A percentile compares a stretch with the other conserved stretches of the same genome.
phyloP scores from a whole-genome alignment of 1,140 invertebrate genomes.

The Anoplophora glabripennis region DNA sequence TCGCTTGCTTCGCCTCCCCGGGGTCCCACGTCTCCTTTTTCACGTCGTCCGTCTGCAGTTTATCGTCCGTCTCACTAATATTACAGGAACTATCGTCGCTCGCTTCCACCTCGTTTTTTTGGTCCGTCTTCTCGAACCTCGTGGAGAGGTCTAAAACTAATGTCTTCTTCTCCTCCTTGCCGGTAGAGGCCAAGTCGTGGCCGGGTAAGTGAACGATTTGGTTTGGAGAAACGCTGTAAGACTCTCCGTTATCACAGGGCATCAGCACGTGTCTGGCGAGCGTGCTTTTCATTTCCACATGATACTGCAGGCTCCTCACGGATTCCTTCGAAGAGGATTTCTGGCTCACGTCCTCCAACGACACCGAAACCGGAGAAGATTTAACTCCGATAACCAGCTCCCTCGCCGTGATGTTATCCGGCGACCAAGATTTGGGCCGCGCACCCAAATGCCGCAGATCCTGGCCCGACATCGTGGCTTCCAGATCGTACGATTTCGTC shows the following conservation, averaged over 20 bases:
- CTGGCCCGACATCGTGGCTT: constrained; percentile 37
- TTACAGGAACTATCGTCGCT: constrained; percentile 38
- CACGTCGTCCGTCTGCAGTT: constrained; percentile 23
- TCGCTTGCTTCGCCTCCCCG: constrained; percentile 46
- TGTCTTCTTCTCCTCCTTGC: constrained; percentile 8
- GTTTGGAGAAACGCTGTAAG: constrained; percentile 86
- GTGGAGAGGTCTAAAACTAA: constrained; percentile 8
- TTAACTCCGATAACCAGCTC: constrained; percentile 50
- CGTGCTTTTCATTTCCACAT: constrained; percentile 38
- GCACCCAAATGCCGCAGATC: constrained; percentile 41
- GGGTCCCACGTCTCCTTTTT: constrained; percentile 65
- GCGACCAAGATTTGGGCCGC: constrained; percentile 80
- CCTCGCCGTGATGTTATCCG: constrained; percentile 54
- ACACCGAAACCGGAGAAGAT: constrained; percentile 57
- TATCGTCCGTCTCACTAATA: constrained; percentile 11
- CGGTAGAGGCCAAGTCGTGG: constrained; percentile 17
- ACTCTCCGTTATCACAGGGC: constrained; percentile 78
- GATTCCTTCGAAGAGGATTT: constrained; percentile 38
- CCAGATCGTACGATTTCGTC: constrained; percentile 49
- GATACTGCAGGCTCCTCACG: constrained; percentile 9
- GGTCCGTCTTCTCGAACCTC: constrained; percentile 20
- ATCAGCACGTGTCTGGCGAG: constrained; percentile 69
- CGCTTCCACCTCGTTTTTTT: constrained; percentile 29
- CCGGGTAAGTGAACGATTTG: constrained; percentile 73
- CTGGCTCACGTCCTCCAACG: constrained; percentile 62